Base-by-base conservation (phyloP, 2,113 vertebrate species). In the Halcyon senegalensis region DNA sequence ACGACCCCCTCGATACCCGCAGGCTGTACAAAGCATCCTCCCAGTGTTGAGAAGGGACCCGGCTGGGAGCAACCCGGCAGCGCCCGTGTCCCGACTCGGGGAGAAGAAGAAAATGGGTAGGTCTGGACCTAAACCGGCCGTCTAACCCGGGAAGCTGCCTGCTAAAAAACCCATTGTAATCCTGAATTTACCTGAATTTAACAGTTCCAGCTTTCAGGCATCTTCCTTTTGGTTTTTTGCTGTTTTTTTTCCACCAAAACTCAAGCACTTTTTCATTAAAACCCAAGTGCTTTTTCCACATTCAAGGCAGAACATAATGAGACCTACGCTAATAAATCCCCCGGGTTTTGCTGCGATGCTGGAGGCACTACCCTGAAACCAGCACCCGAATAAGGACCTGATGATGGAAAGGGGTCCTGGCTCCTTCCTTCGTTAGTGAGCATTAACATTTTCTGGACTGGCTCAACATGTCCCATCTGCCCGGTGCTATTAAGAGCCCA, bases 331-430 rank as follows among this genome's bases (percentile, higher is more conserved):
- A 91, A 75, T 60, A 75, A 91, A 83, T 20, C 27, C 41, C 41
- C 16, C 2, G 6, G 25, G 3, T 64, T 68, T 41, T 44, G n/a
- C 68, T 4, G 12, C 14, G 5, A 18, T 46, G 46, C 46, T 2
- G 13, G 21, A 41, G 27, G 48, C 16, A 3, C 37, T 25, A 4
- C 41, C 41, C 4, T 11, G 31, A 80, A 82, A 74, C 30, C 55
- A 19, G 51, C 79, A 33, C 58, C 16, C 28, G 5, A 62, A 59
- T 16, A 23, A 9, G 58, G 74, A 94, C 31, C 41, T 8, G 44
- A 55, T 2, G 1, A 5, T 20, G 74, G 44, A 59, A 41, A 17
- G 4, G 9, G 46, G 16, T 69, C 55, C n/a, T 2, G 0, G 19
- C 43, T 92, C 75, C 33, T 68, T 94, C 62, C 66, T 59, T 48